Base-by-base conservation (phyloP, 2,888 invertebrate species). In the Diarsia dahlii region DNA sequence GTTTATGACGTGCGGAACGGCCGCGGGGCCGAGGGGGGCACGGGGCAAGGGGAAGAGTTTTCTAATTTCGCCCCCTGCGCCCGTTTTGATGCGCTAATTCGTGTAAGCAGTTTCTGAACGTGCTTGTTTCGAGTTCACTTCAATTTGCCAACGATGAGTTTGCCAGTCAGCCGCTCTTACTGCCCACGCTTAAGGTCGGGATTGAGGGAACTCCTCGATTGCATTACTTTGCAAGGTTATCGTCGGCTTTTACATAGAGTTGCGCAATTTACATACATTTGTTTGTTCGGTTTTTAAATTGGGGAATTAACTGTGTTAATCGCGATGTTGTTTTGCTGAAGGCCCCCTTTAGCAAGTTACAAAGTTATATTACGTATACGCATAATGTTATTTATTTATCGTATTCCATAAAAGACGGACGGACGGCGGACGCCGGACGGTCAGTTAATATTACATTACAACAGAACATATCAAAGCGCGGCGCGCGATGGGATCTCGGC, bases 1-100 rank as follows among this genome's bases (percentile, higher is more conserved):
- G 96, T 96, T 97, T 97, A 97, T 96, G 97, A 97, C 96, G 96
- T 97, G 96, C 96, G 94, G 95, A 96, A 96, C 95, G 96, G 94
- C 91, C 91, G 93, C 90, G 93, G 92, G 91, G 91, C 79, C 80
- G 80, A 81, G 88, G 71, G 52, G 89, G 82, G 82, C 81, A 89
- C 87, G 88, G 91, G 87, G 89, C 87, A 81, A 89, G 90, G 89
- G 92, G 92, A 90, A 90, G 94, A 95, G 94, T 95, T 96, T 96
- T 96, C 96, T 95, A 96, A 96, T 96, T 96, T 95, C 94, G 93
- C 95, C 95, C 95, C 94, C 94, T 93, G 92, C 94, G 94, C 95
- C 89, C 95, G 94, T 93, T 95, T 94, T 95, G 96, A 95, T 95
- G 96, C 95, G 96, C 96, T 96, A 96, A 96, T 96, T 96, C 96